Evolutionary conservation across 2,797 vertebrate genomes (phyloP).

Genomic region (Ptychadena robeensis): DNA sequence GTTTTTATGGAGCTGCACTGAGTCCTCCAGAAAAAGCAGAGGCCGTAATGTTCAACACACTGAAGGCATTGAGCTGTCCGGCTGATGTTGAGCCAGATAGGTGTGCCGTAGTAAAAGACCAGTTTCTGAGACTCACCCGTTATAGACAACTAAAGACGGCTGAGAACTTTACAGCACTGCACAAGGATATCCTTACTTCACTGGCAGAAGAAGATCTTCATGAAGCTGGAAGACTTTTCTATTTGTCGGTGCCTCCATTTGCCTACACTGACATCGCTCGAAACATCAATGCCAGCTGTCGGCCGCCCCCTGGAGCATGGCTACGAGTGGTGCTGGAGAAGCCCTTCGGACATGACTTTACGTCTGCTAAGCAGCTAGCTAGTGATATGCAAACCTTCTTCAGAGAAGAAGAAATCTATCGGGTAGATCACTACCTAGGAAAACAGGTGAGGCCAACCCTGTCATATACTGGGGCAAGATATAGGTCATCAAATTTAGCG

Average conservation of each 20-base stretch:
- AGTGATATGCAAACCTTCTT: slow-evolving; percentile 80
- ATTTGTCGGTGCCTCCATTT: slow-evolving; percentile 91
- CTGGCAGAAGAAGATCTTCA: slow-evolving; percentile 78
- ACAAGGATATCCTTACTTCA: slow-evolving; percentile 74
- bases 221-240: slow-evolving; percentile 91
- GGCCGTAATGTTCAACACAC: slow-evolving; percentile 78
- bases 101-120: slow-evolving; percentile 86
- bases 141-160: slow-evolving; percentile 82
- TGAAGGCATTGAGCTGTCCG: slow-evolving; percentile 83
- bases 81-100: slow-evolving; percentile 69
- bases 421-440: slow-evolving; percentile 95
- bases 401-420: slow-evolving; percentile 92
- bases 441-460: slow-evolving; percentile 84
- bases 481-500: neutral
- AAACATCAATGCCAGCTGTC: slow-evolving; percentile 86
- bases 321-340: slow-evolving; percentile 93
- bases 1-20: slow-evolving; percentile 86
- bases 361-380: slow-evolving; percentile 85
- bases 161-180: slow-evolving; percentile 82
- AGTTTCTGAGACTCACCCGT: slow-evolving; percentile 84
- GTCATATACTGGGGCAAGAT: no score
- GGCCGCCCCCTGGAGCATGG: slow-evolving; percentile 80
- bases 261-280: slow-evolving; percentile 86
- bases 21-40: slow-evolving; percentile 73
- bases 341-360: slow-evolving; percentile 90